phyloP scores from a whole-genome alignment of 2,797 vertebrate genomes.

The Pangasius krempfi region DNA sequence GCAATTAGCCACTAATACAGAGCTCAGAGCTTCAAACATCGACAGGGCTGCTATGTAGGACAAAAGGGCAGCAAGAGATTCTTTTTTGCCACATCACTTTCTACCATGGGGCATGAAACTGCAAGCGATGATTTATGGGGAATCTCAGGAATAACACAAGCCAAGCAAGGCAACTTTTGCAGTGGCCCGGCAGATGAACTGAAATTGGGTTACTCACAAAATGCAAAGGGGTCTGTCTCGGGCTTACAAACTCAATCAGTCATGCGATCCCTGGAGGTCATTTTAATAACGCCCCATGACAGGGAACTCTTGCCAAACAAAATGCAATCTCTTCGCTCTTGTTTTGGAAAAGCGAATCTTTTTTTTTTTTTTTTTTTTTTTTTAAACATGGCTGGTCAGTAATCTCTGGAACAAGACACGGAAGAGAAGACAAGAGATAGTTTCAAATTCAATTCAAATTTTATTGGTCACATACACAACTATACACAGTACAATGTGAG shows the following conservation, averaged over 20 bases:
- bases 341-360: conserved; percentile 37
- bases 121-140: conserved; percentile 72
- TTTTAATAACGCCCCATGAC: conserved; percentile 71
- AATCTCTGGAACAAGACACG: conserved; percentile 27
- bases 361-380: background rate
- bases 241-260: conserved; percentile 73
- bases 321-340: conserved; percentile 53
- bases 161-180: conserved; percentile 60
- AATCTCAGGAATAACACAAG: conserved; percentile 61
- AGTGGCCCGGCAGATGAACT: conserved; percentile 59
- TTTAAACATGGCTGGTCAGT: conserved; percentile 38
- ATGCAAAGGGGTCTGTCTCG: conserved; percentile 67
- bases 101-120: conserved; percentile 64
- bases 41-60: conserved; percentile 60
- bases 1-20: conserved; percentile 28
- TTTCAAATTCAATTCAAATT: background rate
- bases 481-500: too few species aligned
- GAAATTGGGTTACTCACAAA: conserved; percentile 66
- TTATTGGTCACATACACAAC: too few species aligned
- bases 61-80: conserved; percentile 66
- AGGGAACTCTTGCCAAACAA: conserved; percentile 59
- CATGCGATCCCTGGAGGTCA: conserved; percentile 67
- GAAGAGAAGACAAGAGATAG: conserved; percentile 3
- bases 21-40: background rate
- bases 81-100: conserved; percentile 62